Conservation (phyloP, 2,113 vertebrate species). For the Xenotilapia caudafasciata region DNA sequence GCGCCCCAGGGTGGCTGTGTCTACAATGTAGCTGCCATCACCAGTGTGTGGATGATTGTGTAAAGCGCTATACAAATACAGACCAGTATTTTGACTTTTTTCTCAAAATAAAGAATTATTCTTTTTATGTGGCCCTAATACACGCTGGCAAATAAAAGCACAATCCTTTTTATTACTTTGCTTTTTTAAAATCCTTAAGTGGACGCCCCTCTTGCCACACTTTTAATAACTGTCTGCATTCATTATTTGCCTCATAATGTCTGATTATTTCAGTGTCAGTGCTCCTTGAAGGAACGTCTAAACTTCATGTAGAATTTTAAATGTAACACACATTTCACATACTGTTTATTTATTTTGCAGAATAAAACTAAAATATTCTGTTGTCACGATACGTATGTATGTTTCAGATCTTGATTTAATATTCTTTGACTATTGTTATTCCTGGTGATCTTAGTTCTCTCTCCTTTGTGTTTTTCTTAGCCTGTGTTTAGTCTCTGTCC, state of each 20-base stretch:
- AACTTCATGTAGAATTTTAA: not conserved
- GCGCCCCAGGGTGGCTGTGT: accelerated
- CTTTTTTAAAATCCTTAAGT: not conserved
- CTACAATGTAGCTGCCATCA: too few relatives aligned
- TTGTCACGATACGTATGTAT: not conserved
- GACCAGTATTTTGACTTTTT: not conserved
- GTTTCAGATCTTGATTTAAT: not conserved
- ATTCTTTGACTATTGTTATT: not conserved
- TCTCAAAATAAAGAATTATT: not conserved
- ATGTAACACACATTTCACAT: not conserved
- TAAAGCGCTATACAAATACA: too few relatives aligned
- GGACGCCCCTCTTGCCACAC: accelerated
- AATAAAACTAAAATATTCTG: not conserved
- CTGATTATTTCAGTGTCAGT: not conserved
- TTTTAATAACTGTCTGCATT: not conserved
- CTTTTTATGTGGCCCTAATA: not conserved
- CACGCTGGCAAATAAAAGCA: accelerated
- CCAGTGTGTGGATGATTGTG: accelerated
- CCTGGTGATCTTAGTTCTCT: not conserved
- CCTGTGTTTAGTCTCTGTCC: not conserved
- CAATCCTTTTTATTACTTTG: not conserved
- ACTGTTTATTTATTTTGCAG: not conserved
- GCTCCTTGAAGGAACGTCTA: not conserved
- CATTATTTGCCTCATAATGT: not conserved
- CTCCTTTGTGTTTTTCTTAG: not conserved